Evolutionary conservation across 92 coral and sea anemone species (phyloP).

Genomic region (Actinernus sp.): DNA sequence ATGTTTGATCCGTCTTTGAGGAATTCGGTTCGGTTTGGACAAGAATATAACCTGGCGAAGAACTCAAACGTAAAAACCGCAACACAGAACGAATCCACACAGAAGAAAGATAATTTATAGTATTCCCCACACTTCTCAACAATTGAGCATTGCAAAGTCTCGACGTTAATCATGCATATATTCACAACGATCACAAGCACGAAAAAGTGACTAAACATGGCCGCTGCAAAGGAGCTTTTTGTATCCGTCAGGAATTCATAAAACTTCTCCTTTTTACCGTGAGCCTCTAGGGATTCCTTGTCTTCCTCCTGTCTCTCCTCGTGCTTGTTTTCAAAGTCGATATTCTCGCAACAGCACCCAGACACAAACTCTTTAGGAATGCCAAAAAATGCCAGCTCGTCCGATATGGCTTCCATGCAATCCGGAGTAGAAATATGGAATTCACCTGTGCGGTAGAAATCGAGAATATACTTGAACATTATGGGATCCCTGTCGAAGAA

Average conservation of each 20-base stretch:
- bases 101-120: conserved; percentile 36
- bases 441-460: conserved; percentile 86
- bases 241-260: conserved; percentile 75
- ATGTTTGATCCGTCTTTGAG: conserved; percentile 65
- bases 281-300: conserved; percentile 16
- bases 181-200: conserved; percentile 78
- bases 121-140: conserved; percentile 34
- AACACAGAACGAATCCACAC: conserved; percentile 80
- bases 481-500: conserved; percentile 94
- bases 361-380: conserved; percentile 74
- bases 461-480: conserved; percentile 79
- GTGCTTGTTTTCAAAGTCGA: conserved; percentile 37
- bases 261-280: conserved; percentile 50
- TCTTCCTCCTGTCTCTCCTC: conserved; percentile 39
- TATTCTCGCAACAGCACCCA: conserved; percentile 83
- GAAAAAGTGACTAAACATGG: conserved; percentile 64
- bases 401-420: conserved; percentile 84
- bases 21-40: conserved; percentile 63
- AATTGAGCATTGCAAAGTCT: conserved; percentile 62
- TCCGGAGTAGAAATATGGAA: conserved; percentile 76
- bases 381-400: conserved; percentile 79
- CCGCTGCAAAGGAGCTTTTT: conserved; percentile 61
- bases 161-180: conserved; percentile 76
- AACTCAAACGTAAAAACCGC: conserved; percentile 81
- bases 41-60: conserved; percentile 70